Evolutionary conservation across 2,797 vertebrate genomes (phyloP).

Genomic region (Hippoglossus hippoglossus): DNA sequence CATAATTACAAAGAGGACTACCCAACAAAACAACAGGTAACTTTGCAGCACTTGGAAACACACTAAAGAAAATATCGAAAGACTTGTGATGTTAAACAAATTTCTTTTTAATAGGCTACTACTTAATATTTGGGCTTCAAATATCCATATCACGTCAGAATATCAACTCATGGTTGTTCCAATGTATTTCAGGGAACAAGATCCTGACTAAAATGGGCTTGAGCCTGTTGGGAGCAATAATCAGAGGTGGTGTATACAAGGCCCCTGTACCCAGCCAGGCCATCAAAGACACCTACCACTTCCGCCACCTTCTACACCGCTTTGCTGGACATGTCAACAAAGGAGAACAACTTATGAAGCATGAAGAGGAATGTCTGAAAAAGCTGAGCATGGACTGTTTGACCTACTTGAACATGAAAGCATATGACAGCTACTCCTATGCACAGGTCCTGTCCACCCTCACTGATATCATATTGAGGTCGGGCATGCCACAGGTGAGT

Average conservation of each 20-base stretch:
- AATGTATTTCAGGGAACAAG: slow-evolving; percentile 78
- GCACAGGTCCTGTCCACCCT: slow-evolving; percentile 75
- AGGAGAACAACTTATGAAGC: slow-evolving; percentile 59
- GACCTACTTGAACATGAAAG: slow-evolving; percentile 76
- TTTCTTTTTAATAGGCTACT: neutral
- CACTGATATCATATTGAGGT: slow-evolving; percentile 66
- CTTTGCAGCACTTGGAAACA: too few species aligned
- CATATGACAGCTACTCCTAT: slow-evolving; percentile 71
- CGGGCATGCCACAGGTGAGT: slow-evolving; percentile 73
- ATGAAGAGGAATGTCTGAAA: slow-evolving; percentile 57
- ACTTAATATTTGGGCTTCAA: too few species aligned
- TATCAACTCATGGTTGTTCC: neutral
- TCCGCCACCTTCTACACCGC: slow-evolving; percentile 74
- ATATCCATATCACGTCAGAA: neutral
- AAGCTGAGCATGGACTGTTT: slow-evolving; percentile 76
- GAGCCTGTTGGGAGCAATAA: slow-evolving; percentile 65
- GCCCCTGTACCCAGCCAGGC: slow-evolving; percentile 38
- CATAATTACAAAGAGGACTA: too few species aligned
- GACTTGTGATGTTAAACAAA: too few species aligned
- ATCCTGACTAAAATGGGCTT: slow-evolving; percentile 87
- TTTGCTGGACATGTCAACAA: slow-evolving; percentile 72
- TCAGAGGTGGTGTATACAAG: slow-evolving; percentile 56
- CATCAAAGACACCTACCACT: slow-evolving; percentile 75
- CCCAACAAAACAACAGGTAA: too few species aligned
- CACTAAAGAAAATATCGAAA: too few species aligned